phyloP scores from a whole-genome alignment of 2,888 invertebrate species.

The Apomyelois bistriatella region DNA sequence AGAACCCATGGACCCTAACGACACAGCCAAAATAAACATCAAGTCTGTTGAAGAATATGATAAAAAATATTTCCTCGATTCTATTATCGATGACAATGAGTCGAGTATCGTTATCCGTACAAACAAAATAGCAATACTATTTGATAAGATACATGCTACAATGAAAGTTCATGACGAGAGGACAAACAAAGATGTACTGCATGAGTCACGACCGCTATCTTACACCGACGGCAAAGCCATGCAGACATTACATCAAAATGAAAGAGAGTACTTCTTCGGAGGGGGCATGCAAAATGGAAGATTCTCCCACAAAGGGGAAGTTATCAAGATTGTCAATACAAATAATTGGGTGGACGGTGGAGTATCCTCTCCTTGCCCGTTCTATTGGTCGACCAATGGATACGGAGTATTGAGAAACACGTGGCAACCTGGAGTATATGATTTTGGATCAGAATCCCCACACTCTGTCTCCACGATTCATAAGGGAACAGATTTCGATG shows the following conservation, averaged over 20 bases:
- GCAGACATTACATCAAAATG: constrained; percentile 46
- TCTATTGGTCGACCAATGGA: constrained; percentile 67
- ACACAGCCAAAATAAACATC: constrained; percentile 53
- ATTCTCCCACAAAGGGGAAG: constrained; percentile 62
- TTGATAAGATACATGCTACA: constrained; percentile 52
- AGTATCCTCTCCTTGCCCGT: constrained; percentile 66
- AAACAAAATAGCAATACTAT: constrained; percentile 49
- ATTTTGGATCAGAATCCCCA: constrained; percentile 47
- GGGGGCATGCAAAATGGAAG: constrained; percentile 74
- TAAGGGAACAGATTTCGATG: constrained; percentile 50
- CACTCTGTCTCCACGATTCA: constrained; percentile 42
- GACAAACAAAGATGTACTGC: constrained; percentile 50
- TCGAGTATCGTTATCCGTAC: constrained; percentile 44
- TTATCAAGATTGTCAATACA: constrained; percentile 56
- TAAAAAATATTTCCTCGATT: constrained; percentile 43
- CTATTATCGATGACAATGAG: constrained; percentile 37
- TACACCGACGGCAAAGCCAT: constrained; percentile 40
- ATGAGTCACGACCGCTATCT: constrained; percentile 45
- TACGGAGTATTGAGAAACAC: constrained; percentile 67
- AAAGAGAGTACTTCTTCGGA: constrained; percentile 62
- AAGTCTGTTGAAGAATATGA: constrained; percentile 54
- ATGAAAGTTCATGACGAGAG: constrained; percentile 52
- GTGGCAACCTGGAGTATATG: constrained; percentile 61
- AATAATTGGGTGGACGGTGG: constrained; percentile 65
- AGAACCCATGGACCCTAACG: constrained; percentile 46